These are phyloP conservation scores for Anodontia alba DNA, from an alignment of 2,888 invertebrate species.

Conservation along the genomic window DNA sequence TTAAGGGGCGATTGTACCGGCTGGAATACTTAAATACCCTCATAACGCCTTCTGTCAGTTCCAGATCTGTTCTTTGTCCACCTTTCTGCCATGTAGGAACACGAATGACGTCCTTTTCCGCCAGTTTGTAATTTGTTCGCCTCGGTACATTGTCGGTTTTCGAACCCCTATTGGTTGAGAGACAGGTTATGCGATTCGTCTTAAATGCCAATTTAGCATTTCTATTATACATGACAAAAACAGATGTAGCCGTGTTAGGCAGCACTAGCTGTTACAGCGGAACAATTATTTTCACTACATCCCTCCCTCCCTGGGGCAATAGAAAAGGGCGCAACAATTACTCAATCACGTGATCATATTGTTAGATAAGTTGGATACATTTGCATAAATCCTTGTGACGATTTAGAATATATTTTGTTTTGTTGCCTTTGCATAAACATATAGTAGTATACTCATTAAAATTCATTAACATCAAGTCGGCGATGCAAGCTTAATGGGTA, in stretches of 20 bases:
- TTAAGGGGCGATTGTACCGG: background rate
- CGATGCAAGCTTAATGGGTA: no score
- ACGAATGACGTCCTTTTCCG: background rate
- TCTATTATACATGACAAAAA: background rate
- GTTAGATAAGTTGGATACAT: no score
- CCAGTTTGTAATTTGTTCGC: conserved; percentile 7
- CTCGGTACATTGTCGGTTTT: background rate
- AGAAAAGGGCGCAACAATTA: background rate
- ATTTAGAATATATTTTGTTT: no score
- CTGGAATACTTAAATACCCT: conserved; percentile 18
- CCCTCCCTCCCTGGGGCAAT: background rate
- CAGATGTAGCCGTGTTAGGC: background rate
- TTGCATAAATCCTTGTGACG: no score
- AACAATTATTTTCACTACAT: background rate
- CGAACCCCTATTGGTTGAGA: background rate
- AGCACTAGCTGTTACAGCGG: background rate
- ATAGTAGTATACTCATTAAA: no score
- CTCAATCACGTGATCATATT: background rate
- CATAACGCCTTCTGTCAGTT: conserved; percentile 23
- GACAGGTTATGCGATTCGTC: background rate
- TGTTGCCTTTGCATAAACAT: no score
- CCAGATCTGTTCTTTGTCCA: conserved; percentile 17
- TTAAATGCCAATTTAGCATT: conserved; percentile 2
- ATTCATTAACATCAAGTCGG: no score
- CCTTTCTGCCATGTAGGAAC: conserved; percentile 5